A percentile compares a stretch with the other conserved stretches of the same genome.
phyloP scores from a whole-genome alignment of 1,140 invertebrate genomes.

The Carposina sasakii region DNA sequence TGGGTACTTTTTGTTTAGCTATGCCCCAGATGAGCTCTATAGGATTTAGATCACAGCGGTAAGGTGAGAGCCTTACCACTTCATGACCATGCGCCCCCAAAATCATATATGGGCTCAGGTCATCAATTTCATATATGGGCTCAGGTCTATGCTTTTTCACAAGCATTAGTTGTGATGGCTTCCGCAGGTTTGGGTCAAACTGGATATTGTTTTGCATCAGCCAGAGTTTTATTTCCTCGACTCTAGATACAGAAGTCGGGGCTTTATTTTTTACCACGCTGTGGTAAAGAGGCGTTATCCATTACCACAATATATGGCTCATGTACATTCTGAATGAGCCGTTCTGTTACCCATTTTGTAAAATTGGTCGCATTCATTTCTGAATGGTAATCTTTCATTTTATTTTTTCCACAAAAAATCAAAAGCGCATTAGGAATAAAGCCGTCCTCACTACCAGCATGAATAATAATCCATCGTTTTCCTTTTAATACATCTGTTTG shows the following conservation, averaged over 20 bases:
- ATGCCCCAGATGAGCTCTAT: slow-evolving; percentile 49
- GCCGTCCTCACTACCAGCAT: slow-evolving; percentile 5
- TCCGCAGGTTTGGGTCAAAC: not conserved
- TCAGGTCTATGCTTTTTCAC: slow-evolving; percentile 16
- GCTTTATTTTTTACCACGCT: not conserved
- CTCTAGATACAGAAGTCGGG: not conserved
- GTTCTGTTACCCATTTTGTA: slow-evolving; percentile 11
- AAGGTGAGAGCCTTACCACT: slow-evolving; percentile 43
- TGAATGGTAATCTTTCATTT: not conserved
- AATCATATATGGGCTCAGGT: too few relatives aligned
- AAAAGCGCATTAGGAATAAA: slow-evolving; percentile 4
- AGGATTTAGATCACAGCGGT: slow-evolving; percentile 47
- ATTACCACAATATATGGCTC: slow-evolving; percentile 20
- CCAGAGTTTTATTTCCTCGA: slow-evolving; percentile 6
- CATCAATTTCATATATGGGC: slow-evolving; percentile 15
- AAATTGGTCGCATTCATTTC: slow-evolving; percentile 8
- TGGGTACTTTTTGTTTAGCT: slow-evolving; percentile 25
- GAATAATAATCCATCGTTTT: not conserved
- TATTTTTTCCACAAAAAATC: not conserved
- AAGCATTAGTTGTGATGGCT: not conserved
- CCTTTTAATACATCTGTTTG: slow-evolving; percentile 1
- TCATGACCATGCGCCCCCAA: slow-evolving; percentile 10
- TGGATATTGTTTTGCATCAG: slow-evolving; percentile 4
- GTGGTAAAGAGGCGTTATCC: slow-evolving; percentile 4
- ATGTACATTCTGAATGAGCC: slow-evolving; percentile 21